These are phyloP conservation scores for Anoplolepis gracilipes DNA, from an alignment of 1,140 invertebrate species.

Conservation along the genomic window DNA sequence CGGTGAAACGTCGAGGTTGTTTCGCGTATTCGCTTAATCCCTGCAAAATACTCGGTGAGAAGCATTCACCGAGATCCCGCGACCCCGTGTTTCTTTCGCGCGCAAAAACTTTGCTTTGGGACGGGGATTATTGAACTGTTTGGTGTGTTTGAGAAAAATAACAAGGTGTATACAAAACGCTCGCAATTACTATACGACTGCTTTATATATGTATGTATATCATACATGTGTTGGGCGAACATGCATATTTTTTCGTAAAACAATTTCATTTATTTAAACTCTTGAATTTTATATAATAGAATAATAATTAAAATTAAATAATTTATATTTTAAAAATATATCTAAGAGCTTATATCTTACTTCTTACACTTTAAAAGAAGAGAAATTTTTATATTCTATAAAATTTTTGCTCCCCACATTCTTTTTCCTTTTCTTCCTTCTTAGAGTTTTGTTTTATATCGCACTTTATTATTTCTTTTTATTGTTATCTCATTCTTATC, in stretches of 20 bases:
- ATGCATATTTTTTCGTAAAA: background rate
- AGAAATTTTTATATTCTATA: too few relatives aligned
- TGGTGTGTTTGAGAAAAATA: background rate
- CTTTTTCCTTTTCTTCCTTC: background rate
- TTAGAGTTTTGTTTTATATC: conserved; percentile 19
- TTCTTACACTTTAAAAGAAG: too few relatives aligned
- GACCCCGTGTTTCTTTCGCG: background rate
- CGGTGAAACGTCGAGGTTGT: conserved; percentile 58
- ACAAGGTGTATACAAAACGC: background rate
- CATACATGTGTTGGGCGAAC: too few relatives aligned
- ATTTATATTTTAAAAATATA: too few relatives aligned
- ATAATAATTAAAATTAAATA: too few relatives aligned
- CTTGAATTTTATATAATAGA: too few relatives aligned
- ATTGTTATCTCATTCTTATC: conserved; percentile 61
- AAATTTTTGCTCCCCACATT: background rate
- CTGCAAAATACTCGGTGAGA: conserved; percentile 41
- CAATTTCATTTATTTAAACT: background rate
- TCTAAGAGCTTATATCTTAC: too few relatives aligned
- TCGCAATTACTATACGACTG: conserved; percentile 2
- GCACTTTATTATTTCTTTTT: conserved; percentile 21
- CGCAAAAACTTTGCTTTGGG: background rate
- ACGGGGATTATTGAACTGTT: background rate
- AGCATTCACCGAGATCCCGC: conserved; percentile 24
- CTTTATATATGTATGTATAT: too few relatives aligned
- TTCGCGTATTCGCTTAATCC: conserved; percentile 53